Conservation (phyloP, 1,140 invertebrate genomes). For the Pristionchus pacificus region DNA sequence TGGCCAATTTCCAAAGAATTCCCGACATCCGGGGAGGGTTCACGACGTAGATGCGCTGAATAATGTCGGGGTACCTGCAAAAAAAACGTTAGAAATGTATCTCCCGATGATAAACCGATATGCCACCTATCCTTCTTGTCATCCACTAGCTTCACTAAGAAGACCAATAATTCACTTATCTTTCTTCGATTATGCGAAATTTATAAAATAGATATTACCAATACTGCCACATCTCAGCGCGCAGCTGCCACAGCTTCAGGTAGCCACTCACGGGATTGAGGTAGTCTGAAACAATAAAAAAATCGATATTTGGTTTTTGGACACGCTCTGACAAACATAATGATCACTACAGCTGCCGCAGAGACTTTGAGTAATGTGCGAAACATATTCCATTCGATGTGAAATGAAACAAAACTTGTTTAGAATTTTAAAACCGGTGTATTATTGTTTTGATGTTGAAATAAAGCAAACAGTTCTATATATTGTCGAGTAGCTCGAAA, state of each 20-base stretch:
- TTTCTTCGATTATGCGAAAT: not conserved
- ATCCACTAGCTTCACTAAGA: not conserved
- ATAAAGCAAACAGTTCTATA: too few relatives aligned
- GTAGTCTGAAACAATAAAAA: conserved; percentile 10
- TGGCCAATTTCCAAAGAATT: conserved; percentile 25
- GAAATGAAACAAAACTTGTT: too few relatives aligned
- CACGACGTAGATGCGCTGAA: conserved; percentile 19
- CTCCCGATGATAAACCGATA: too few relatives aligned
- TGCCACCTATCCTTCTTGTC: not conserved
- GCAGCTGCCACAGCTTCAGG: conserved; percentile 32
- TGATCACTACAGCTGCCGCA: too few relatives aligned
- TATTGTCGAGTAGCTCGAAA: too few relatives aligned
- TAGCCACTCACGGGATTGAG: conserved; percentile 28
- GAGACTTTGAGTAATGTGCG: too few relatives aligned
- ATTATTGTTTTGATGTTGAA: too few relatives aligned
- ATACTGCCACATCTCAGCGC: conserved; percentile 26
- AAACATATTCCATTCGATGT: too few relatives aligned
- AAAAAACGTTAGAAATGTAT: not conserved
- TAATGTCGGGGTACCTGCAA: conserved; percentile 27
- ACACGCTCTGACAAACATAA: too few relatives aligned
- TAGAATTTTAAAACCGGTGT: too few relatives aligned
- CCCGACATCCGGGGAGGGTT: conserved; percentile 21
- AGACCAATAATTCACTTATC: not conserved
- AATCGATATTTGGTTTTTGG: too few relatives aligned
- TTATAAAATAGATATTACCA: conserved; percentile 9